phyloP scores from a whole-genome alignment of 2,797 vertebrate genomes.

The Melanotaenia boesemani region DNA sequence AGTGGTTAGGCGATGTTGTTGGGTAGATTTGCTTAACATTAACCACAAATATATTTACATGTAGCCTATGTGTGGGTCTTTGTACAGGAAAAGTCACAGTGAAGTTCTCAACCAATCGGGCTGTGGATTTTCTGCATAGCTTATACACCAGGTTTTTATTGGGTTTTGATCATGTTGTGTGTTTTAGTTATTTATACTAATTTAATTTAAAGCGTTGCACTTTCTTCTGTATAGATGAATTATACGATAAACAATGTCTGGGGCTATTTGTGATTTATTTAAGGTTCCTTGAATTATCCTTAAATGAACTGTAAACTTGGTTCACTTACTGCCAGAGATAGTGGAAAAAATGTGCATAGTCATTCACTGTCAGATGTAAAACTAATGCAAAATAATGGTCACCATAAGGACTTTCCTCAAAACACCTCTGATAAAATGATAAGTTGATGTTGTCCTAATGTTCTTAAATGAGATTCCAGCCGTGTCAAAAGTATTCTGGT shows the following conservation, averaged over 20 bases:
- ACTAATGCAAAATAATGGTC: background rate
- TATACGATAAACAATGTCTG: background rate
- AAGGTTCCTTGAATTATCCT: background rate
- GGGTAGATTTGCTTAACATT: constrained; percentile 19
- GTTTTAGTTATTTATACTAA: background rate
- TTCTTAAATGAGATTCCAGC: background rate
- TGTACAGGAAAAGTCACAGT: too few relatives aligned
- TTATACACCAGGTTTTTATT: background rate
- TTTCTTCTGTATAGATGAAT: background rate
- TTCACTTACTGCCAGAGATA: background rate
- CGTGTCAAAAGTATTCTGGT: background rate
- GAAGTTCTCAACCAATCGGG: background rate
- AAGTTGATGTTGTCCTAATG: background rate
- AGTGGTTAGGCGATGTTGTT: constrained; percentile 14
- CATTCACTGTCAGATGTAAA: background rate
- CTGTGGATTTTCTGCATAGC: background rate
- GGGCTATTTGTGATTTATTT: background rate
- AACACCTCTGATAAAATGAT: background rate
- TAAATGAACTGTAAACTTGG: background rate
- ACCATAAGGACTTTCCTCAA: background rate
- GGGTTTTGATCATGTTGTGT: background rate
- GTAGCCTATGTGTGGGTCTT: too few relatives aligned
- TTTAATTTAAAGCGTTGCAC: background rate
- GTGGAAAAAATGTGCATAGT: background rate
- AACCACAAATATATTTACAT: background rate